Percentiles rank a stretch among this genome's conserved stretches.
Conservation (phyloP, 92 coral and sea anemone genomes). For the Metridium senile region DNA sequence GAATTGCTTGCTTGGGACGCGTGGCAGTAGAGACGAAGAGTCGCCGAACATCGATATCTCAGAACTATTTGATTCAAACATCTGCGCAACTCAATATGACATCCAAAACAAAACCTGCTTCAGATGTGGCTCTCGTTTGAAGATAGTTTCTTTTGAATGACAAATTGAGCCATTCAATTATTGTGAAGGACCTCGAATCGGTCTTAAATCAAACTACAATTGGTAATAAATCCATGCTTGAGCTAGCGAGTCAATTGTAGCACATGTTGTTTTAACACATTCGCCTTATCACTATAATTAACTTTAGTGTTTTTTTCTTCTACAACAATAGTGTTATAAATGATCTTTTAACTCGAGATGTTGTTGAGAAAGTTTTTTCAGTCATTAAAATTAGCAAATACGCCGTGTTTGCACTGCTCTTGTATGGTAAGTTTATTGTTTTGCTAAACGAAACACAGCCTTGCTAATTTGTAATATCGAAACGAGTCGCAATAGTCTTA, state of each 20-base stretch:
- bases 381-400: conserved; percentile 7
- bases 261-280: conserved; percentile 24
- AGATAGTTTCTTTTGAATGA: background rate
- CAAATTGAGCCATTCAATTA: conserved; percentile 7
- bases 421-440: background rate
- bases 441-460: background rate
- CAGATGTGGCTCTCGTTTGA: background rate
- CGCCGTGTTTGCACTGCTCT: conserved; percentile 17
- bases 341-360: conserved; percentile 20
- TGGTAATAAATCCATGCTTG: conserved; percentile 11
- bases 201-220: conserved; percentile 14
- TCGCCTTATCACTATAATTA: conserved; percentile 16
- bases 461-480: background rate
- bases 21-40: conserved; percentile 6
- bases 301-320: conserved; percentile 8
- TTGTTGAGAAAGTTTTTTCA: conserved; percentile 12
- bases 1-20: conserved; percentile 1
- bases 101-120: conserved; percentile 1
- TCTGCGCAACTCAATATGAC: conserved; percentile 12
- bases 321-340: conserved; percentile 7
- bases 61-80: too few relatives aligned
- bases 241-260: background rate
- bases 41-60: too few relatives aligned
- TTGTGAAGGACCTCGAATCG: conserved; percentile 5
- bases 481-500: too few relatives aligned